phyloP scores from a whole-genome alignment of 1,140 invertebrate species.

The Epicauta chinensis region DNA sequence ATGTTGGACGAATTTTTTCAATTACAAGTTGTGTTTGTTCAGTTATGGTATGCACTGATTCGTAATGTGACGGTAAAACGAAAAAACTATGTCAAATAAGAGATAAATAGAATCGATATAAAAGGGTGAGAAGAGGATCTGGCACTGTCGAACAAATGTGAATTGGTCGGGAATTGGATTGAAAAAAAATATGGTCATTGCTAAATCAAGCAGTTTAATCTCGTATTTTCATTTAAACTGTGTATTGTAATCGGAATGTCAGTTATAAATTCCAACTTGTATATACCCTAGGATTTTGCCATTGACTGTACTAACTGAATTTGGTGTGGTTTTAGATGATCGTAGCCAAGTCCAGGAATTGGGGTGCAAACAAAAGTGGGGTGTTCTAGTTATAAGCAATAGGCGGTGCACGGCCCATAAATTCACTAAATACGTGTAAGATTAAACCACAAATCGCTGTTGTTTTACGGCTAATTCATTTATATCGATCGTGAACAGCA shows the following conservation, averaged over 20 bases:
- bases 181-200: background rate
- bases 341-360: background rate
- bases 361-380: slow-evolving; percentile 17
- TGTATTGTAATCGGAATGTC: slow-evolving; percentile 13
- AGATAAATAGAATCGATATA: background rate
- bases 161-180: background rate
- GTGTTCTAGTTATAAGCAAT: slow-evolving; percentile 17
- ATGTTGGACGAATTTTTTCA: too few species aligned
- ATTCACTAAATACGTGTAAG: slow-evolving; percentile 41
- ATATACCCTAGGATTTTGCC: background rate
- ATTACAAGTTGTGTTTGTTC: too few species aligned
- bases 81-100: too few species aligned
- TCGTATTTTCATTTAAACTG: slow-evolving; percentile 10
- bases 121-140: background rate
- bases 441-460: slow-evolving; percentile 43
- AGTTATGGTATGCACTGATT: too few species aligned
- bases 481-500: slow-evolving; percentile 35
- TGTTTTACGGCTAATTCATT: slow-evolving; percentile 43
- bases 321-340: slow-evolving; percentile 14
- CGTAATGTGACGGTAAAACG: too few species aligned
- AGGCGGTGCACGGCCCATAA: slow-evolving; percentile 35
- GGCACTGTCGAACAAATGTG: background rate
- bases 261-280: slow-evolving; percentile 9
- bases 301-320: slow-evolving; percentile 18
- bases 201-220: slow-evolving; percentile 16